Conservation (phyloP, 2,797 vertebrate genomes). For the Periparus ater region DNA sequence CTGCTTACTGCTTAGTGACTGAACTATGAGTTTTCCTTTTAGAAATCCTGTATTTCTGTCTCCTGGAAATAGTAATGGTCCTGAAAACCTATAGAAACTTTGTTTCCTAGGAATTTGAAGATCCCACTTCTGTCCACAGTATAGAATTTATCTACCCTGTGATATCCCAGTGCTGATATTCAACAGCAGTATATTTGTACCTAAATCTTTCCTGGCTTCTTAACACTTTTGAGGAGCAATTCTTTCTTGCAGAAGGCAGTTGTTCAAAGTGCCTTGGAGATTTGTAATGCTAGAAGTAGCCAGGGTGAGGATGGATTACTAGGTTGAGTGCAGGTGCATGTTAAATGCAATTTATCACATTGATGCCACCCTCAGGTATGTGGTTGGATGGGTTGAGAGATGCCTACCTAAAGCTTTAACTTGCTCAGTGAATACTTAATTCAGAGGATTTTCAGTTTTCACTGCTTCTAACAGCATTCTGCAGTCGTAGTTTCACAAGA, state of each 20-base stretch:
- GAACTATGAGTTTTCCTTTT: background rate
- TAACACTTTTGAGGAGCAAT: background rate
- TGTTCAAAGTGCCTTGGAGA: background rate
- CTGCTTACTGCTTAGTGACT: background rate
- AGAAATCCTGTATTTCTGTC: background rate
- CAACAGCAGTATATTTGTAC: background rate
- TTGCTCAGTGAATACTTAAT: slow-evolving; percentile 35
- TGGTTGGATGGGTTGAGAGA: background rate
- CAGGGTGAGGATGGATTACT: slow-evolving; percentile 27
- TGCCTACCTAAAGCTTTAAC: slow-evolving; percentile 22
- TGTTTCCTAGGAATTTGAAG: background rate
- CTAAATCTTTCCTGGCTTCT: background rate
- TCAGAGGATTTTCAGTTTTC: slow-evolving; percentile 38
- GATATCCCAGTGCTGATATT: no score
- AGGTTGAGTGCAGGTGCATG: slow-evolving; percentile 8
- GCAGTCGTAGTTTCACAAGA: background rate
- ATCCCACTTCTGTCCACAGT: background rate
- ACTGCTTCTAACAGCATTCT: background rate
- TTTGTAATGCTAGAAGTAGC: slow-evolving; percentile 12
- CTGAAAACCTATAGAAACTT: background rate
- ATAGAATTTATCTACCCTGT: background rate
- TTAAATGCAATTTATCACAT: slow-evolving; percentile 48
- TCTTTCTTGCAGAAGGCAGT: background rate
- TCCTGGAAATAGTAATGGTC: background rate
- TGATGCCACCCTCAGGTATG: background rate